phyloP scores from a whole-genome alignment of 2,888 invertebrate genomes.

The Diarsia dahlii region DNA sequence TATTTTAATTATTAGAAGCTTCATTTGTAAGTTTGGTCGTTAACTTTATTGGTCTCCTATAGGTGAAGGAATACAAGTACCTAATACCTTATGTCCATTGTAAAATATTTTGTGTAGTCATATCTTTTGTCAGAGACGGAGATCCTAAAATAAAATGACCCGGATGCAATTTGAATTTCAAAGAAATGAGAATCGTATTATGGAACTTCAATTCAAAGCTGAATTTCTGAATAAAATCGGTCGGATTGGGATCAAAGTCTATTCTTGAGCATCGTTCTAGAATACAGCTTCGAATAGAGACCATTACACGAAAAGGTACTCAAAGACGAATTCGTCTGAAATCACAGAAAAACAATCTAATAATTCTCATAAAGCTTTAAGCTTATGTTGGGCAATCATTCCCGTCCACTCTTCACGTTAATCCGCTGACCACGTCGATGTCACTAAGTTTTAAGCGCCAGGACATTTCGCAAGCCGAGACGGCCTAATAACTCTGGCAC shows the following conservation, averaged over 20 bases:
- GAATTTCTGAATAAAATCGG: not conserved
- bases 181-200: not conserved
- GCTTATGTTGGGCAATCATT: slow-evolving; percentile 37
- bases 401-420: slow-evolving; percentile 39
- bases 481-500: slow-evolving; percentile 64
- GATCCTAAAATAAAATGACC: not conserved
- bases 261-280: not conserved
- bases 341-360: slow-evolving; percentile 19
- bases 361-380: slow-evolving; percentile 38
- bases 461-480: slow-evolving; percentile 63
- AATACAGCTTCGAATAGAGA: not conserved
- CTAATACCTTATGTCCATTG: too few species aligned
- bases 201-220: slow-evolving; percentile 2
- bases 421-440: slow-evolving; percentile 58
- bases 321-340: slow-evolving; percentile 8
- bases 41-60: too few species aligned
- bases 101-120: too few species aligned
- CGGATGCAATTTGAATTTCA: not conserved
- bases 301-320: not conserved
- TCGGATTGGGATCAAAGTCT: not conserved
- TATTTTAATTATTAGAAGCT: too few species aligned
- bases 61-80: too few species aligned
- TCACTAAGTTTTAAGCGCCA: slow-evolving; percentile 63
- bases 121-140: too few species aligned
- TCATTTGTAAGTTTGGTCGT: too few species aligned